Base-by-base conservation (phyloP, 2,797 vertebrate genomes). In the Crenuchus spilurus region DNA sequence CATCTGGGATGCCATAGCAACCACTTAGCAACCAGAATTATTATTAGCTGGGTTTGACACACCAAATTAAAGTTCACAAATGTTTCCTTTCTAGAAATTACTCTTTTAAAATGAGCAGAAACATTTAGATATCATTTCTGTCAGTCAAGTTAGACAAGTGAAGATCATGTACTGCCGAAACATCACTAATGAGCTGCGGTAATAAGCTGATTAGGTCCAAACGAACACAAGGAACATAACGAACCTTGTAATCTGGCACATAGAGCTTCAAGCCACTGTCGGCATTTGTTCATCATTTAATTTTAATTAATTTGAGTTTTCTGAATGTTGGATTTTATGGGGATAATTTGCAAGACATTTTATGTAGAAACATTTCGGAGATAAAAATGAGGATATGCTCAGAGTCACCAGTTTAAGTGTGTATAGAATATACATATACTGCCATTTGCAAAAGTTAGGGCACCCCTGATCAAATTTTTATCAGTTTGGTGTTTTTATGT, bases 131-230 rank as follows among this genome's bases (percentile, higher is more conserved):
- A 1, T 9, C 16, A 18, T 33, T 57, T 14, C 4, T 37, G 6
- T 57, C 54, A 31, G 54, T 57, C 54, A 57, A 31, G 33, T 16
- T 16, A 57, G 30, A 30, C 54, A n/a, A 42, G 18, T 20, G 70
- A 51, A 26, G 69, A 49, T 61, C 20, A 64, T 37, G 44, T 63
- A 52, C 44, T 51, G 51, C 24, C 1, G 26, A 48, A 31, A 55
- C 26, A n/a, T 63, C 46, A 37, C 60, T 72, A 44, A 54, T 18
- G 60, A 54, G 60, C 48, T 52, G 26, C 48, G 16, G 58, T 62
- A 33, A 30, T 54, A 63, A 72, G 70, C 57, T 37, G 70, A 72
- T 72, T 72, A 72, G 60, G 62, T 20, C 54, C 48, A 14, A 26
- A 9, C 14, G 57, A 62, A 54, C 42, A 31, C 31, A 26, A 52